phyloP scores from a whole-genome alignment of 2,797 vertebrate genomes.

The Rhyacichthys aspro region DNA sequence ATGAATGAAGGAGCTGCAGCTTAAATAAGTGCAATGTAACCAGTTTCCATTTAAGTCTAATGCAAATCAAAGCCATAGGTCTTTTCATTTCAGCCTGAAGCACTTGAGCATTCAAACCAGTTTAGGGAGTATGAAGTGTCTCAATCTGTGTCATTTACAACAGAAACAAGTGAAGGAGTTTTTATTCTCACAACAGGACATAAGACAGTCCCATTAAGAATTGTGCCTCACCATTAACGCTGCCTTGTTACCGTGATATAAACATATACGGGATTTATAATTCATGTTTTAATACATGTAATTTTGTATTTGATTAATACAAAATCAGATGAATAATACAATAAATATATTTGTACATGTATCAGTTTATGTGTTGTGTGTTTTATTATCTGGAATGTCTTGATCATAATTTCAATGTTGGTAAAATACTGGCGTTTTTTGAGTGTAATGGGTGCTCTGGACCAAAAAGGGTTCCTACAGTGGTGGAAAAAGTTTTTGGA shows the following conservation, averaged over 20 bases:
- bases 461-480: no score
- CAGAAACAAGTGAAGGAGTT: constrained; percentile 24
- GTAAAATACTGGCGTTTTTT: neutral
- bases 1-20: constrained; percentile 6
- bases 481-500: no score
- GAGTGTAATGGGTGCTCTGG: neutral
- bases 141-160: neutral
- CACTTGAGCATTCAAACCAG: constrained; percentile 5
- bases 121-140: neutral
- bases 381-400: neutral
- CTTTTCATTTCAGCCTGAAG: neutral
- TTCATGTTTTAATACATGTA: constrained; percentile 20
- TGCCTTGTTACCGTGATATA: constrained; percentile 3
- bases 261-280: constrained; percentile 32
- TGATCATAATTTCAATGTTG: neutral
- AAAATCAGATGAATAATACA: neutral
- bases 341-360: constrained; percentile 53
- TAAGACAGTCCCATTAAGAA: neutral
- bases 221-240: constrained; percentile 4
- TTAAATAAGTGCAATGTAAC: constrained; percentile 7
- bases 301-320: constrained; percentile 34
- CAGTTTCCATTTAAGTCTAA: constrained; percentile 22
- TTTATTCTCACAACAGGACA: constrained; percentile 21
- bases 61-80: neutral
- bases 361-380: constrained; percentile 1